Evolutionary conservation across 30 jellyfish, hydroid and myxozoan genomes (phyloP).

Genomic region (Aurelia coerulea): DNA sequence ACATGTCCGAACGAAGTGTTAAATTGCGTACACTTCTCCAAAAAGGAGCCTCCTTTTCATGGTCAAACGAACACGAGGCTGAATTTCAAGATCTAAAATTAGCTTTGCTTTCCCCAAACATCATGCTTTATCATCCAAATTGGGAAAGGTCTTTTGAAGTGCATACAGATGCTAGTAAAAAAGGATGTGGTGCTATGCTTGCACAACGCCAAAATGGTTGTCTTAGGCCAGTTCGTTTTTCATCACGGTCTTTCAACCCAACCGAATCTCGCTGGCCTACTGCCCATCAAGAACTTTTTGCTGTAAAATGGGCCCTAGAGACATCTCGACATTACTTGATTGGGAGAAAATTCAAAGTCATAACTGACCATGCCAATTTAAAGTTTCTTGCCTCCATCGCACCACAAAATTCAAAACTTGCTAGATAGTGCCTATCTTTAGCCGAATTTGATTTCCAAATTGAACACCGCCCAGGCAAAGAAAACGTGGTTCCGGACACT

Average conservation of each 20-base stretch:
- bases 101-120: constrained; percentile 21
- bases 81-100: constrained; percentile 16
- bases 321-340: constrained; percentile 21
- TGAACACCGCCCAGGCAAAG: constrained; percentile 68
- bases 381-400: constrained; percentile 46
- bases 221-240: constrained; percentile 33
- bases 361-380: constrained; percentile 45
- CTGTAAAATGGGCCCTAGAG: constrained; percentile 47
- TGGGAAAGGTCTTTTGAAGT: constrained; percentile 33
- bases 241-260: constrained; percentile 31
- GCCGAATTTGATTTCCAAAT: constrained; percentile 53
- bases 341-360: constrained; percentile 37
- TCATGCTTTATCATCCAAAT: constrained; percentile 20
- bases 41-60: not conserved
- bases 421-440: constrained; percentile 39
- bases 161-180: constrained; percentile 41
- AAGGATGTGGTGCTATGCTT: constrained; percentile 42
- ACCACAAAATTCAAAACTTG: constrained; percentile 55
- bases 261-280: constrained; percentile 61
- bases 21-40: constrained; percentile 16
- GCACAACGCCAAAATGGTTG: constrained; percentile 9
- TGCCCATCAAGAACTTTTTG: constrained; percentile 47
- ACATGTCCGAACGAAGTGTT: constrained; percentile 3
- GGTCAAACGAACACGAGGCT: constrained; percentile 6
- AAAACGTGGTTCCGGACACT: constrained; percentile 52